These are phyloP conservation scores for Acanthosepion pharaonis DNA, from an alignment of 2,888 invertebrate genomes.

Conservation along the genomic window DNA sequence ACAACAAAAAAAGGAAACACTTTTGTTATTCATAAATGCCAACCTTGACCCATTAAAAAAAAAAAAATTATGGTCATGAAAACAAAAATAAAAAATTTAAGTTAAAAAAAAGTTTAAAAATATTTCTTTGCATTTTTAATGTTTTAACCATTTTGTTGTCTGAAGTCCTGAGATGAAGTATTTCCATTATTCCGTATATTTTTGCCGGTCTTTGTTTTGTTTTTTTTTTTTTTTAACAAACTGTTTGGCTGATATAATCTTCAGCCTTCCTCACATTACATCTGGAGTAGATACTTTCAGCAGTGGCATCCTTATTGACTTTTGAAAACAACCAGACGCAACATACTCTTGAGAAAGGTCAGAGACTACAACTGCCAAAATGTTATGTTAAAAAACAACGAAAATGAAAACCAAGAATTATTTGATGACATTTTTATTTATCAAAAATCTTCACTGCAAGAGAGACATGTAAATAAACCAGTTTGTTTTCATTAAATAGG, in stretches of 20 bases:
- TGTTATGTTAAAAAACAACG: no score
- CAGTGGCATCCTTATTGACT: not conserved
- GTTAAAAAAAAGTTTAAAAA: not conserved
- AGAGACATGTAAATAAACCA: no score
- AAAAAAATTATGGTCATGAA: no score
- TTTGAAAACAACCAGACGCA: no score
- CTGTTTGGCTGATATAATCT: not conserved
- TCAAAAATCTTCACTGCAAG: no score
- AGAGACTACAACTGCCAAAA: no score
- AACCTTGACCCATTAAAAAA: not conserved
- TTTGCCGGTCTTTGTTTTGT: not conserved
- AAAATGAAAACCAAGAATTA: no score
- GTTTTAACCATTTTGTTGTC: not conserved
- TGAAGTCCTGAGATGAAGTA: not conserved
- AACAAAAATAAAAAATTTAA: not conserved
- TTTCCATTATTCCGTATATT: not conserved
- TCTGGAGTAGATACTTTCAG: not conserved
- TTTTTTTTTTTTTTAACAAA: not conserved
- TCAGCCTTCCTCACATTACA: not conserved
- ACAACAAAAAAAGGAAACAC: not conserved
- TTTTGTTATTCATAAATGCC: not conserved
- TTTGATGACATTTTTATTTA: no score
- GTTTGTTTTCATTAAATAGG: no score
- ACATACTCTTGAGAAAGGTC: no score
- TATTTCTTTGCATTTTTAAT: not conserved